Base-by-base conservation (phyloP, 2,113 vertebrate species). In the Amblyopsis rosae region DNA sequence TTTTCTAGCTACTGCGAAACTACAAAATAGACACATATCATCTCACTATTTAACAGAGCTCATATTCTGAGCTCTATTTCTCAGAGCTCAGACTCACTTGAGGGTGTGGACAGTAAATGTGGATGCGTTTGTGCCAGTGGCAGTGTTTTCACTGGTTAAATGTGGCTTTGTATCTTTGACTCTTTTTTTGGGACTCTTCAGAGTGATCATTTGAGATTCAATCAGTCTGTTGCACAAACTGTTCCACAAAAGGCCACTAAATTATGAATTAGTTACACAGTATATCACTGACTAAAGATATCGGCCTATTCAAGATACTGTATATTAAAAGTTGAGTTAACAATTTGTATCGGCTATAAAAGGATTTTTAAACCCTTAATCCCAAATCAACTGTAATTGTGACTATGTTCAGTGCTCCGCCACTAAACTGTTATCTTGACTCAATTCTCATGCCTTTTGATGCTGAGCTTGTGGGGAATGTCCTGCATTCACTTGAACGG, bases 21-120 rank as follows among this genome's bases (percentile, higher is more conserved):
- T 70, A 69, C 81, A 85, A 85, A 85, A 85, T 26, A 26, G 26
- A 26, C 26, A 26, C 26, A 26, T 26, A 26, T 84, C 74, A 88
- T 84, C 77, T 67, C 64, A 17, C 12, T 64, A 67, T 81, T 81
- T 45, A 62, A 58, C 65, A 47, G 12, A n/a, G n/a, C n/a, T n/a
- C n/a, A n/a, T n/a, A n/a, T n/a, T n/a, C n/a, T n/a, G n/a, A n/a
- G n/a, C n/a, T n/a, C 54, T 76, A 69, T 55, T 65, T 76, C 41
- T 35, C 50, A 33, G n/a, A 47, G 53, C 65, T 49, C 51, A 58
- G 10, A 33, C 4, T 58, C 17, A 58, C 61, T 61, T 67, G 60
- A 5, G 51, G 45, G 58, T 65, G 63, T 63, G 50, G 49, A 69
- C 32, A 53, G 53, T 55, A 17, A 35, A 26, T 16, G 19, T 59